These are phyloP conservation scores for Glaucopsyche alexis DNA, from an alignment of 2,888 invertebrate genomes.

Conservation along the genomic window DNA sequence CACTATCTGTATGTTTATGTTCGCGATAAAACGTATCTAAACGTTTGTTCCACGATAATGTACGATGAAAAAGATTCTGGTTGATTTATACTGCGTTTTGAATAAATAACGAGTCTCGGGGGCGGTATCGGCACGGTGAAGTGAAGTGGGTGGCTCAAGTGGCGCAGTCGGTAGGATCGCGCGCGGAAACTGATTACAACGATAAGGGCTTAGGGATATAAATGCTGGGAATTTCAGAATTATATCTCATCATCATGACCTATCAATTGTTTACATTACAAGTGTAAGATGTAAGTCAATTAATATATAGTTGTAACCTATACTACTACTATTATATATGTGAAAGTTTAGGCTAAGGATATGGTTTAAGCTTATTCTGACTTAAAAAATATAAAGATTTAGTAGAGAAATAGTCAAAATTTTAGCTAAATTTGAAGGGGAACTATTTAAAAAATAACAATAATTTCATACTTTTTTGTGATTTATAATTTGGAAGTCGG, in stretches of 20 bases:
- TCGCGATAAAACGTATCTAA: background rate
- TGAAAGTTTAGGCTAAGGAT: no score
- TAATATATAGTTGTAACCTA: background rate
- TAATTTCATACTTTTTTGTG: no score
- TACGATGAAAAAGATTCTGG: conserved; percentile 1
- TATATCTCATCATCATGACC: background rate
- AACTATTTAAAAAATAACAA: no score
- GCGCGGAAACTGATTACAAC: background rate
- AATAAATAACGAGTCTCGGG: background rate
- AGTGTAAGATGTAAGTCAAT: background rate
- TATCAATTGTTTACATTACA: background rate
- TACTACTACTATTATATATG: background rate
- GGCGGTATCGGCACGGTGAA: background rate
- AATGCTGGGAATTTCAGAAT: background rate
- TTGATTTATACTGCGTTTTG: conserved; percentile 17
- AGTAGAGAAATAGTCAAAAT: no score
- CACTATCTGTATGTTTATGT: background rate
- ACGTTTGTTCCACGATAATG: conserved; percentile 3
- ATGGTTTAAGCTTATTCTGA: no score
- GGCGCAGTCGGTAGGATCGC: background rate
- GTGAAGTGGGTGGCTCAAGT: background rate
- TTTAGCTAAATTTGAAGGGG: no score
- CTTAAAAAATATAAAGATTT: no score
- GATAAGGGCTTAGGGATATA: background rate
- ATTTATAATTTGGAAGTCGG: no score